phyloP scores from a whole-genome alignment of 2,113 vertebrate genomes.

The Rhinichthys klamathensis region DNA sequence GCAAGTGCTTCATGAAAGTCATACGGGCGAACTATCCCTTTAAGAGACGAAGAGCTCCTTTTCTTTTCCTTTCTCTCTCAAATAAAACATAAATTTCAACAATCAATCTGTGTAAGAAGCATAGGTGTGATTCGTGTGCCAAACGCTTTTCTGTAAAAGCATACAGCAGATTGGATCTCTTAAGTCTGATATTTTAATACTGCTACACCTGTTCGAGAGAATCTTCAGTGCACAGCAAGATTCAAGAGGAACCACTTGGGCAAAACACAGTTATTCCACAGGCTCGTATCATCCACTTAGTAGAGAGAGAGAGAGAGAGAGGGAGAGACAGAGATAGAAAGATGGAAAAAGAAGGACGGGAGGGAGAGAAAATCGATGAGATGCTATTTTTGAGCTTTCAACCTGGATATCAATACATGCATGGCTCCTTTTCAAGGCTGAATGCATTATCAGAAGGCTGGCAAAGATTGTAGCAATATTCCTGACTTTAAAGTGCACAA shows the following conservation, averaged over 20 bases:
- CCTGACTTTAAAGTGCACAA: constrained; percentile 39
- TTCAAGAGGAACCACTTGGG: neutral
- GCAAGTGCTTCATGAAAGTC: neutral
- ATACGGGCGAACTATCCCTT: neutral
- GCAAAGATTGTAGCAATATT: constrained; percentile 49
- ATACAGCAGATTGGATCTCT: neutral
- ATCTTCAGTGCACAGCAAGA: neutral
- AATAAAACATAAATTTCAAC: neutral
- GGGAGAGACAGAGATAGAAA: constrained; percentile 4
- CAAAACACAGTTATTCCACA: constrained; percentile 23
- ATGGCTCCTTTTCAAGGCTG: constrained; percentile 55
- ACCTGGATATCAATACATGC: constrained; percentile 61
- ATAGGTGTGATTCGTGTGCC: neutral
- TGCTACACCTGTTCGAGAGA: neutral
- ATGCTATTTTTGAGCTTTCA: constrained; percentile 61
- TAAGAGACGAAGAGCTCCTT: neutral
- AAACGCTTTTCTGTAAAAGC: neutral
- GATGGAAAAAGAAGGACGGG: neutral
- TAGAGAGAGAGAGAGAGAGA: neutral
- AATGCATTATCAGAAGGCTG: constrained; percentile 53
- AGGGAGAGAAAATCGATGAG: constrained; percentile 58
- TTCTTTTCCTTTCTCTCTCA: neutral
- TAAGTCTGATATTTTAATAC: constrained; percentile 4
- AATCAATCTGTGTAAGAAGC: neutral
- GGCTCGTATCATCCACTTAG: neutral